phyloP scores from a whole-genome alignment of 1,140 invertebrate genomes.

The Musca vetustissima region DNA sequence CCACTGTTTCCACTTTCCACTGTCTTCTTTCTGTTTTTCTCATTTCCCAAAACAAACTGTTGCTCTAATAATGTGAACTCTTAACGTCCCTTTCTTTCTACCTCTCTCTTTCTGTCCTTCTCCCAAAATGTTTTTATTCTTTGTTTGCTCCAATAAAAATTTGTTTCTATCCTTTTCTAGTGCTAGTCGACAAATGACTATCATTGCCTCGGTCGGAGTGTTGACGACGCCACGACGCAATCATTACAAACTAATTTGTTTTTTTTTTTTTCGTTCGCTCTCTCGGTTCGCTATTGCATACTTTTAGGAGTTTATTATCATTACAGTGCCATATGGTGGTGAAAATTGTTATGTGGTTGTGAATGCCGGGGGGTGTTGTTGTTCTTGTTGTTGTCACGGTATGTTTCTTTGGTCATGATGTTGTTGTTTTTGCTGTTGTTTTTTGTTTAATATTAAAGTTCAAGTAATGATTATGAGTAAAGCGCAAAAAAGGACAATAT shows the following conservation, averaged over 20 bases:
- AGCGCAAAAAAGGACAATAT: constrained; percentile 4
- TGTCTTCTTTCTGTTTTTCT: background rate
- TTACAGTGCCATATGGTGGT: constrained; percentile 53
- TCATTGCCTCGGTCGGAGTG: too few relatives aligned
- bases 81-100: too few relatives aligned
- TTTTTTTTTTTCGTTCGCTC: too few relatives aligned
- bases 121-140: too few relatives aligned
- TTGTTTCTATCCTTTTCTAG: too few relatives aligned
- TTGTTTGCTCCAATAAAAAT: too few relatives aligned
- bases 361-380: constrained; percentile 13
- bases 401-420: background rate
- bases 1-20: too few relatives aligned
- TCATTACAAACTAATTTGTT: too few relatives aligned
- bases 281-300: constrained; percentile 31
- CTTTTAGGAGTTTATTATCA: constrained; percentile 54
- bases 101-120: too few relatives aligned
- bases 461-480: constrained; percentile 11
- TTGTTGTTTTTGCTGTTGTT: constrained; percentile 17
- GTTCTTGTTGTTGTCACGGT: background rate
- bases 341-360: constrained; percentile 16
- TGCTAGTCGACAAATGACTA: too few relatives aligned
- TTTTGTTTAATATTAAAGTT: constrained; percentile 9
- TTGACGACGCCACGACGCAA: too few relatives aligned
- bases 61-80: background rate
- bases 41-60: constrained; percentile 3